Evolutionary conservation across 1,140 invertebrate genomes (phyloP).

Genomic region (Magallana gigas): DNA sequence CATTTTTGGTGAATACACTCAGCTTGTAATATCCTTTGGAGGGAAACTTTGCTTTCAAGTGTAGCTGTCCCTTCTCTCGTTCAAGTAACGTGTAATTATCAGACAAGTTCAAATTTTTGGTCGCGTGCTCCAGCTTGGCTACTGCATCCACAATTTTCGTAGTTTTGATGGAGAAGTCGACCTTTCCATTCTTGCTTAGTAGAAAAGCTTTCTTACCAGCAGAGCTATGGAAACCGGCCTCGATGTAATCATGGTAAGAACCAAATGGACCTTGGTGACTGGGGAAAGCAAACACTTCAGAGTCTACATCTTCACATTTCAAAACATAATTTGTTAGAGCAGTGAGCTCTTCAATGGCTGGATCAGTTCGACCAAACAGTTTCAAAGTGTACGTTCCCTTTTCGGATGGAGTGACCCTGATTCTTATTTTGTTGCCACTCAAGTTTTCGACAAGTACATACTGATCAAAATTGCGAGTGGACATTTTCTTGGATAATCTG

Average conservation of each 20-base stretch:
- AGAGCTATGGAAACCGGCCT: constrained; percentile 37
- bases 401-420: constrained; percentile 16
- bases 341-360: constrained; percentile 5
- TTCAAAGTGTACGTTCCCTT: constrained; percentile 3
- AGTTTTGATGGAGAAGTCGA: constrained; percentile 22
- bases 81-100: constrained; percentile 29
- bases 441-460: background rate
- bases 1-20: constrained; percentile 44
- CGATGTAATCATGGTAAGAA: constrained; percentile 40
- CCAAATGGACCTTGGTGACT: constrained; percentile 41
- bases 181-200: background rate
- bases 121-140: constrained; percentile 28
- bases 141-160: constrained; percentile 26
- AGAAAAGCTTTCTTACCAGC: background rate
- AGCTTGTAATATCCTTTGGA: constrained; percentile 48
- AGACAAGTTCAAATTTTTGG: background rate
- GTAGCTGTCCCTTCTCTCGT: background rate
- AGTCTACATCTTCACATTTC: background rate
- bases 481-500: background rate
- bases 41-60: constrained; percentile 44
- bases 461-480: constrained; percentile 15
- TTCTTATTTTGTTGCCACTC: background rate
- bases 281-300: background rate
- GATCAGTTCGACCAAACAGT: constrained; percentile 30
- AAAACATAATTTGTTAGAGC: constrained; percentile 18